Evolutionary conservation across 2,888 invertebrate species (phyloP).

Genomic region (Eudasyphora cyanicolor): DNA sequence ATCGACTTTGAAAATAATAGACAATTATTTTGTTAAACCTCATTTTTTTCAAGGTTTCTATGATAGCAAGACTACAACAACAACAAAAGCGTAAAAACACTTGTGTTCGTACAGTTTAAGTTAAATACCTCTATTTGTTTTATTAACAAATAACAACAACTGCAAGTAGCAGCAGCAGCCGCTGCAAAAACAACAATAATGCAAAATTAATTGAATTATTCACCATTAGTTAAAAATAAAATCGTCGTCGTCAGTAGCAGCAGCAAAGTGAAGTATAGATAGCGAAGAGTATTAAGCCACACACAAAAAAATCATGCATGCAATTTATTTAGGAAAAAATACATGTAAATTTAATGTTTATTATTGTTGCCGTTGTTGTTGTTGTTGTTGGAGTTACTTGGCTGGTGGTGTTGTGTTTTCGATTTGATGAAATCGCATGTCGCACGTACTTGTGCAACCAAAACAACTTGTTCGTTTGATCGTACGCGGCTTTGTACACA

Average conservation of each 20-base stretch:
- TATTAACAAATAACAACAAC: slow-evolving; percentile 44
- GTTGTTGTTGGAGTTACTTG: slow-evolving; percentile 6
- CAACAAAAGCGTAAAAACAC: slow-evolving; percentile 38
- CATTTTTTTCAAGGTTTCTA: slow-evolving; percentile 26
- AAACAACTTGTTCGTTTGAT: not conserved
- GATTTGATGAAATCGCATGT: slow-evolving; percentile 60
- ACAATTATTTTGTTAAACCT: not conserved
- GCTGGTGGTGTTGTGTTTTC: slow-evolving; percentile 4
- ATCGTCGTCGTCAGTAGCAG: slow-evolving; percentile 18
- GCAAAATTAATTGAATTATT: slow-evolving; percentile 49
- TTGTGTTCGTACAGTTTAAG: no score
- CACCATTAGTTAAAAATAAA: slow-evolving; percentile 30
- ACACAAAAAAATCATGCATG: slow-evolving; percentile 43
- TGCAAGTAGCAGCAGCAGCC: slow-evolving; percentile 18
- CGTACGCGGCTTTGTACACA: no score
- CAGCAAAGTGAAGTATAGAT: not conserved
- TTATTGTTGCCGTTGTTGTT: slow-evolving; percentile 20
- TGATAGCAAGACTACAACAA: slow-evolving; percentile 7
- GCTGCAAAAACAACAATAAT: slow-evolving; percentile 16
- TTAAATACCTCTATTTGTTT: slow-evolving; percentile 54
- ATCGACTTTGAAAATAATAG: not conserved
- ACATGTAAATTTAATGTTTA: slow-evolving; percentile 23
- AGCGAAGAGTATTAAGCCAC: not conserved
- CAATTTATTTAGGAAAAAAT: slow-evolving; percentile 31
- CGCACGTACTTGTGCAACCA: slow-evolving; percentile 64